A percentile compares a stretch with the other conserved stretches of the same genome.
Evolutionary conservation across 2,113 vertebrate species (phyloP).

Genomic region (Electrona antarctica): DNA sequence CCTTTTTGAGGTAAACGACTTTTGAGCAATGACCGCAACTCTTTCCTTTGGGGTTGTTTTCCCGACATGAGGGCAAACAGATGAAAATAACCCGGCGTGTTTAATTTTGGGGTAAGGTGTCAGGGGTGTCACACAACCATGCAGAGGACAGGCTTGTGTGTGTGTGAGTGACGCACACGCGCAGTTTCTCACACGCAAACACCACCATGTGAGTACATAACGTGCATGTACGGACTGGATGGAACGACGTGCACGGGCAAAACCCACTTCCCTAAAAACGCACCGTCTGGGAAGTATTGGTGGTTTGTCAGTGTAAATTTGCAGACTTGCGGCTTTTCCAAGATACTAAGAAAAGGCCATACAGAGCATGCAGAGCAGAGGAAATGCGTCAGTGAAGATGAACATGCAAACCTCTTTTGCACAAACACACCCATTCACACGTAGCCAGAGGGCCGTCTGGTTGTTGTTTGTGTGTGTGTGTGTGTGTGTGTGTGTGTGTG

Average conservation of each 20-base stretch:
- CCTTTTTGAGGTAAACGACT: slow-evolving; percentile 42
- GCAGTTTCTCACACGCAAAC: slow-evolving; percentile 9
- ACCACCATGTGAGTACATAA: slow-evolving; percentile 17
- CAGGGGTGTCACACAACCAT: slow-evolving; percentile 38
- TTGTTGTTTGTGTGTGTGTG: slow-evolving; percentile 12
- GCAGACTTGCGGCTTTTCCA: slow-evolving; percentile 60
- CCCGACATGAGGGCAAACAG: slow-evolving; percentile 27
- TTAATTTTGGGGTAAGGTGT: slow-evolving; percentile 50
- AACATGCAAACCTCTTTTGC: slow-evolving; percentile 33
- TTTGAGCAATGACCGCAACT: slow-evolving; percentile 48
- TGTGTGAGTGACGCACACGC: slow-evolving; percentile 18
- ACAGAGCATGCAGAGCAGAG: slow-evolving; percentile 26
- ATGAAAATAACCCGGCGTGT: slow-evolving; percentile 9
- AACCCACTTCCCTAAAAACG: slow-evolving; percentile 54
- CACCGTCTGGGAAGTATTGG: slow-evolving; percentile 49
- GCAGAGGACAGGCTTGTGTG: slow-evolving; percentile 19
- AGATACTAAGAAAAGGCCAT: slow-evolving; percentile 53
- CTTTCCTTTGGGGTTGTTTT: slow-evolving; percentile 54
- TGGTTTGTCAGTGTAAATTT: slow-evolving; percentile 63
- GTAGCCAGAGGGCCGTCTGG: slow-evolving; percentile 4
- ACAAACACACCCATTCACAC: slow-evolving; percentile 59
- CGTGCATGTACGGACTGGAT: slow-evolving; percentile 1
- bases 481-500: slow-evolving; percentile 22
- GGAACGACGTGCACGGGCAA: slow-evolving; percentile 12
- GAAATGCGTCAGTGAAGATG: slow-evolving; percentile 57